Evolutionary conservation across 2,797 vertebrate genomes (phyloP).

Genomic region (Falco biarmicus): DNA sequence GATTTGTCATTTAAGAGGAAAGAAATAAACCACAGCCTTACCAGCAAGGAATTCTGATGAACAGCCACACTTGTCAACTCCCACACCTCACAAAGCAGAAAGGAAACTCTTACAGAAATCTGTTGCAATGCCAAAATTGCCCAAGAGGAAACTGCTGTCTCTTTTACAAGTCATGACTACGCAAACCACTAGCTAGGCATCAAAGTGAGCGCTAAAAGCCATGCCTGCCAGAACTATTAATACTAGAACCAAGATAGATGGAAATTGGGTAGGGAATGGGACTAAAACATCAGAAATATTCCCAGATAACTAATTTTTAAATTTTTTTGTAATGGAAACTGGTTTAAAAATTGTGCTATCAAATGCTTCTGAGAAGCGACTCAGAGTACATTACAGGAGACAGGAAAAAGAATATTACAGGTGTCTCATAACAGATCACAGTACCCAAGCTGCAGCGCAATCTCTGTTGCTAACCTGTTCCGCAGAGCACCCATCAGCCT

Average conservation of each 20-base stretch:
- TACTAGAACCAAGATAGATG: background rate
- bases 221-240: background rate
- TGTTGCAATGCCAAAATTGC: constrained; percentile 50
- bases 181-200: constrained; percentile 27
- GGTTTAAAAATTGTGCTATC: background rate
- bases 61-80: background rate
- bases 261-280: background rate
- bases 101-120: constrained; percentile 59
- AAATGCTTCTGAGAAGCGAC: background rate
- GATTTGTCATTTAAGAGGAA: background rate
- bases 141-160: constrained; percentile 61
- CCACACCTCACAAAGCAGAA: constrained; percentile 39
- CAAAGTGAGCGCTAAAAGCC: constrained; percentile 9
- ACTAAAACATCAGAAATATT: background rate
- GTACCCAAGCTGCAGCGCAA: background rate
- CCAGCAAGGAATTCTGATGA: constrained; percentile 38
- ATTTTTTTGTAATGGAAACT: background rate
- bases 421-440: accelerated
- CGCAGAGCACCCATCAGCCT: background rate
- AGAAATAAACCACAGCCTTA: constrained; percentile 53
- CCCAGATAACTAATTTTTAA: background rate
- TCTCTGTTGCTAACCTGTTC: background rate
- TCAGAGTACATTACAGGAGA: background rate
- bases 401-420: background rate
- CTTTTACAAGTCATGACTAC: constrained; percentile 18